A percentile compares a stretch with the other conserved stretches of the same genome.
phyloP scores from a whole-genome alignment of 2,888 invertebrate genomes.

The Andrena haemorrhoa region DNA sequence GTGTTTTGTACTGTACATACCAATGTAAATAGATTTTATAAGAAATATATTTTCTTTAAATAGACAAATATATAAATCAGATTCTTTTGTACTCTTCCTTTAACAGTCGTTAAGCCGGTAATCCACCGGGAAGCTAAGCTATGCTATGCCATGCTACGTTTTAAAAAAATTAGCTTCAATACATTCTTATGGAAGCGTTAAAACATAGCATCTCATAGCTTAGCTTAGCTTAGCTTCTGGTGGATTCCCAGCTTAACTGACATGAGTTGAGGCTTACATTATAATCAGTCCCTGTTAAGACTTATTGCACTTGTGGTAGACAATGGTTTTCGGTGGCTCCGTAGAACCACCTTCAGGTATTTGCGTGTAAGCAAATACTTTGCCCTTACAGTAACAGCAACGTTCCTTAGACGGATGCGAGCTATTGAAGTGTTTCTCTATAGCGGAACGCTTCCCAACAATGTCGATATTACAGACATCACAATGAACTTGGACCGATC shows the following conservation, averaged over 20 bases:
- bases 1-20: conserved; percentile 5
- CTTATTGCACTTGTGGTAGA: conserved; percentile 76
- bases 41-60: conserved; percentile 29
- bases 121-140: too few relatives aligned
- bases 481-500: conserved; percentile 73
- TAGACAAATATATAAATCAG: conserved; percentile 12
- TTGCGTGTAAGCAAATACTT: conserved; percentile 76
- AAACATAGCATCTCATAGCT: too few relatives aligned
- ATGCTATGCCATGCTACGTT: too few relatives aligned
- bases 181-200: too few relatives aligned
- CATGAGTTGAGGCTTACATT: not conserved
- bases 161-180: too few relatives aligned
- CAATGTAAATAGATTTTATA: conserved; percentile 3
- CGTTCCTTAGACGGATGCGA: conserved; percentile 71
- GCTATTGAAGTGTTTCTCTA: conserved; percentile 77
- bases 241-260: too few relatives aligned
- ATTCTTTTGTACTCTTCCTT: conserved; percentile 13
- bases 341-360: not conserved
- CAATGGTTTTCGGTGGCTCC: conserved; percentile 38
- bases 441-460: conserved; percentile 69
- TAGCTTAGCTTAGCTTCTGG: too few relatives aligned
- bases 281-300: conserved; percentile 4
- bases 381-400: conserved; percentile 79
- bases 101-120: not conserved
- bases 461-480: conserved; percentile 74